phyloP scores from a whole-genome alignment of 53 echinoderm and acorn worm species.

The Luidia sarsii region DNA sequence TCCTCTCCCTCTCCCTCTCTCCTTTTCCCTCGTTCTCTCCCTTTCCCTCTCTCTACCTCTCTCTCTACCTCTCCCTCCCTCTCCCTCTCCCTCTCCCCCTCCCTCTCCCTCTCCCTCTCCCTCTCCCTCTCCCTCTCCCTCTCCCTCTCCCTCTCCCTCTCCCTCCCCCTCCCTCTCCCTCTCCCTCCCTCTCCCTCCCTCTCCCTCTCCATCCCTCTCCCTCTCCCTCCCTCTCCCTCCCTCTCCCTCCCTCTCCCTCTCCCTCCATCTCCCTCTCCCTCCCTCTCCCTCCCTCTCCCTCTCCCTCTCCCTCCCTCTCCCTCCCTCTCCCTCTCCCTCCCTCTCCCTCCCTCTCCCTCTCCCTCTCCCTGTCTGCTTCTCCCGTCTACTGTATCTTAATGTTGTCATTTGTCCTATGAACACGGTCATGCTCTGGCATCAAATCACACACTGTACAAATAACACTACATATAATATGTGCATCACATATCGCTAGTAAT shows the following conservation, averaged over 20 bases:
- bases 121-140: too few relatives aligned
- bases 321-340: slow-evolving; percentile 3
- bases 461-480: slow-evolving; percentile 48
- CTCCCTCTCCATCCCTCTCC: neutral
- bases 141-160: too few relatives aligned
- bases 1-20: too few relatives aligned
- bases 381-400: slow-evolving; percentile 16
- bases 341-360: neutral
- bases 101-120: too few relatives aligned
- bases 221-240: too few relatives aligned
- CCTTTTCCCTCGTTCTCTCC: too few relatives aligned
- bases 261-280: slow-evolving; percentile 3
- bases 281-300: neutral
- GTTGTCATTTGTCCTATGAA: slow-evolving; percentile 55
- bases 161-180: neutral
- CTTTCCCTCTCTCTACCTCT: neutral
- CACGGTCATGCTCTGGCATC: slow-evolving; percentile 41
- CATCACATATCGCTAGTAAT: slow-evolving; percentile 48
- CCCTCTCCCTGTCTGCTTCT: neutral
- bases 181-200: neutral
- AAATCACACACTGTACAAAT: slow-evolving; percentile 42
- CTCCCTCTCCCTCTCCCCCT: neutral
- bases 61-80: slow-evolving; percentile 3
- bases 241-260: too few relatives aligned
- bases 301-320: neutral